Conservation (phyloP, 2,797 vertebrate genomes). For the Silurus aristotelis region DNA sequence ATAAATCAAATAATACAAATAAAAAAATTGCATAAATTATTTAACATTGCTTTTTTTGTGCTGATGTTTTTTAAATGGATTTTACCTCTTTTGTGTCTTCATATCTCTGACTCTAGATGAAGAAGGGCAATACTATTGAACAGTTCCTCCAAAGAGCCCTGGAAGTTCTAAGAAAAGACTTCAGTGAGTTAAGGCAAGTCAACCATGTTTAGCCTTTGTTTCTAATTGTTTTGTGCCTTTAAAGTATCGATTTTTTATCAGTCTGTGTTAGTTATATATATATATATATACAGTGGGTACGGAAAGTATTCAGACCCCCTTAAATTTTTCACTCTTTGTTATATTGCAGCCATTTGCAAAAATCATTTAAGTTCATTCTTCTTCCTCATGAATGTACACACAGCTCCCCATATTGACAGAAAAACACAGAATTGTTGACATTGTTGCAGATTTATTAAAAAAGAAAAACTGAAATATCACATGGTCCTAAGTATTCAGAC, state of each 20-base stretch:
- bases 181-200: constrained; percentile 83
- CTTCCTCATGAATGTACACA: too few relatives aligned
- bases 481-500: too few relatives aligned
- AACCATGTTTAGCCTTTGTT: not conserved
- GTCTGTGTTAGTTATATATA: not conserved
- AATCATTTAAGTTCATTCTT: too few relatives aligned
- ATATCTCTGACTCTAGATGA: constrained; percentile 72
- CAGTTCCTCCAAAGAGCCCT: constrained; percentile 91
- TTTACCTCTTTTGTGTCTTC: not conserved
- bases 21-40: not conserved
- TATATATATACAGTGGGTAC: too few relatives aligned
- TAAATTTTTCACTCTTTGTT: too few relatives aligned
- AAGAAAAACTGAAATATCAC: too few relatives aligned
- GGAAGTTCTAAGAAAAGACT: constrained; percentile 88
- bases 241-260: not conserved
- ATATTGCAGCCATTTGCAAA: too few relatives aligned
- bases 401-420: too few relatives aligned
- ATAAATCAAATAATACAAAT: not conserved
- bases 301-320: too few relatives aligned
- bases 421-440: too few relatives aligned
- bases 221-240: not conserved
- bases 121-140: constrained; percentile 92
- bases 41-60: not conserved
- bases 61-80: not conserved
- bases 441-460: too few relatives aligned